Evolutionary conservation across 2,797 vertebrate genomes (phyloP), one percentile per base, ranked within the genome.

Genomic region (Babyrousa celebensis): DNA sequence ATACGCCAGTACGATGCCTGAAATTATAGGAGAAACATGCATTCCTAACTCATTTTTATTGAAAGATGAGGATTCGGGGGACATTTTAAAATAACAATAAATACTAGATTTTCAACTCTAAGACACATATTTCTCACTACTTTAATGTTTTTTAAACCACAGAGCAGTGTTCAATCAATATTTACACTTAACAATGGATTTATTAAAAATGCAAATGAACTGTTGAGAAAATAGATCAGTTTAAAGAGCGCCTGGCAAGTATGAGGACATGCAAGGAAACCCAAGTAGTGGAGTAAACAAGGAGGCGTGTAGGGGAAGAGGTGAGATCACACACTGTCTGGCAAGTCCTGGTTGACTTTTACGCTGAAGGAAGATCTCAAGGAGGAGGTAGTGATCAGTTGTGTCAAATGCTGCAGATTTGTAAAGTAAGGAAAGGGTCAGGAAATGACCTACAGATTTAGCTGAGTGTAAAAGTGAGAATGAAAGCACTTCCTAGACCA

Each of bases 141-240:
- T 92, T 83, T 54, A 78, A 63, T 60, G 85, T 79, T 93, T 95
- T 86, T 72, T 40, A 96, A 96, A 90, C 7, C 27, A 86, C 1
- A 89, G 21, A 89, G 58, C 74, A 82, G 48, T 25, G 94, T 96
- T 96, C 32, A 86, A 84, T 89, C 84, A 89, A 80, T 36, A 86
- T 60, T 87, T 65, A 29, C 21, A 77, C 17, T 65, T 95, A 89
- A 93, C 10, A 68, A 8, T 83, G 29, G 68, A 20, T 78, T 92
- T 86, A 68, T 48, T 85, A 54, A 92, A 96, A 89, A 71, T 70
- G 9, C 12, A 91, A 40, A 43, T 0, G 32, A 91, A 25, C 65
- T 88, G 25, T 10, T 80, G 62, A 91, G 56, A 82, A 72, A 85
- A 68, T 14, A 85, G 82, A 83, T 72, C 32, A 27, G 75, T 40